These are phyloP conservation scores for Zenarchopterus dispar DNA, from an alignment of 2,797 vertebrate genomes.

Conservation along the genomic window DNA sequence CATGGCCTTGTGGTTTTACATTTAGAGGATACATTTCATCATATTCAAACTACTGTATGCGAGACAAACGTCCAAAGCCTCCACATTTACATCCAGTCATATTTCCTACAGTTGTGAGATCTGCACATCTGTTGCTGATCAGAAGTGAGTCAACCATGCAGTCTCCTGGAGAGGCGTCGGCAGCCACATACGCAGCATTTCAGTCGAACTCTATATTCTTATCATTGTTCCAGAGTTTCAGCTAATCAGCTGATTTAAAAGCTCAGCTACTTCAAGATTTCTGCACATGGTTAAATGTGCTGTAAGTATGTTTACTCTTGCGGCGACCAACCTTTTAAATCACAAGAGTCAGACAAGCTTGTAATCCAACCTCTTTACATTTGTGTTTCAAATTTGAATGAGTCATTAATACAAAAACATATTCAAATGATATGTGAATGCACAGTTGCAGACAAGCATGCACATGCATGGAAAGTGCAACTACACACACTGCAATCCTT, in stretches of 20 bases:
- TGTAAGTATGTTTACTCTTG: neutral
- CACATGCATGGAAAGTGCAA: neutral
- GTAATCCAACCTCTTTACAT: constrained; percentile 2
- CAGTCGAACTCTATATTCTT: constrained; percentile 18
- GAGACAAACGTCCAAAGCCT: constrained; percentile 1
- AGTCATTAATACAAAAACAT: constrained; percentile 12
- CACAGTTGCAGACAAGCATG: constrained; percentile 9
- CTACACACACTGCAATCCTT: constrained; percentile 24
- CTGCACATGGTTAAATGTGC: neutral
- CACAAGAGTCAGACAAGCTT: neutral
- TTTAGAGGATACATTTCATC: neutral
- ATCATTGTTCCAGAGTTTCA: constrained; percentile 2
- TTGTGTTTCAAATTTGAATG: constrained; percentile 25
- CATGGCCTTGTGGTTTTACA: neutral
- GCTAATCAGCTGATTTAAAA: neutral
- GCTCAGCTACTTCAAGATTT: neutral
- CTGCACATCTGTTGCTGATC: constrained; percentile 48
- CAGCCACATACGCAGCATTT: neutral
- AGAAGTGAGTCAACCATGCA: constrained; percentile 1
- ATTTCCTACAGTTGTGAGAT: constrained; percentile 37
- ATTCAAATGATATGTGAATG: constrained; percentile 23
- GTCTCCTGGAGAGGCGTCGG: constrained; percentile 4
- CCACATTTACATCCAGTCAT: constrained; percentile 19
- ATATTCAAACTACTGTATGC: constrained; percentile 4
- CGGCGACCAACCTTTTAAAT: constrained; percentile 1